These are phyloP conservation scores for Drosophila ananassae DNA, from an alignment of 1,140 invertebrate genomes.

Conservation along the genomic window DNA sequence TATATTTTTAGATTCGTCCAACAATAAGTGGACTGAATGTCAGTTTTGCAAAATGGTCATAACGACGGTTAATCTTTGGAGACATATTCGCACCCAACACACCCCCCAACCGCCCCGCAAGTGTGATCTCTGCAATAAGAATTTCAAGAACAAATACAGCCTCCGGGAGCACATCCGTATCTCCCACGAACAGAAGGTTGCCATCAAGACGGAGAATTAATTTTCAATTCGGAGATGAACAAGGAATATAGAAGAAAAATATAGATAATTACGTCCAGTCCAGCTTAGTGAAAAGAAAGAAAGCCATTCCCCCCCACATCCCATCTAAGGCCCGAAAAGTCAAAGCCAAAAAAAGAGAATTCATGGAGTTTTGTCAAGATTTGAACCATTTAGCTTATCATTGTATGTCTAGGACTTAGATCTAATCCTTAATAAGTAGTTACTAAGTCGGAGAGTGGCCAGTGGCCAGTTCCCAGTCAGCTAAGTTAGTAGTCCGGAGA, in stretches of 20 bases:
- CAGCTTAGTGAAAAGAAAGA: slow-evolving; percentile 20
- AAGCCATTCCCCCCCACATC: not conserved
- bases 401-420: slow-evolving; percentile 12
- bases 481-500: slow-evolving; percentile 32
- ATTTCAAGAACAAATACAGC: slow-evolving; percentile 84
- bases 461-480: slow-evolving; percentile 5
- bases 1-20: slow-evolving; percentile 84
- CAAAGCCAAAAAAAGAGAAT: slow-evolving; percentile 32
- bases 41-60: slow-evolving; percentile 84
- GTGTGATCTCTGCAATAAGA: slow-evolving; percentile 84
- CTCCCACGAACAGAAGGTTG: slow-evolving; percentile 80
- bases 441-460: not conserved
- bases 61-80: slow-evolving; percentile 84
- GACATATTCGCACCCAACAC: slow-evolving; percentile 84
- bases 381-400: slow-evolving; percentile 11
- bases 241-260: not conserved
- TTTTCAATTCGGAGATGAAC: slow-evolving; percentile 8
- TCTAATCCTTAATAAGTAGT: not conserved
- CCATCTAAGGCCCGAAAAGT: slow-evolving; percentile 2
- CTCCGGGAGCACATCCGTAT: slow-evolving; percentile 83
- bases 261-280: slow-evolving; percentile 47
- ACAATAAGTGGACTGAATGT: slow-evolving; percentile 84
- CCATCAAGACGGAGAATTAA: slow-evolving; percentile 82
- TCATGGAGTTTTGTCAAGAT: not conserved
- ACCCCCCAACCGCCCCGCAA: slow-evolving; percentile 83